phyloP scores from a whole-genome alignment of 2,888 invertebrate genomes.

The Melanophora roralis region DNA sequence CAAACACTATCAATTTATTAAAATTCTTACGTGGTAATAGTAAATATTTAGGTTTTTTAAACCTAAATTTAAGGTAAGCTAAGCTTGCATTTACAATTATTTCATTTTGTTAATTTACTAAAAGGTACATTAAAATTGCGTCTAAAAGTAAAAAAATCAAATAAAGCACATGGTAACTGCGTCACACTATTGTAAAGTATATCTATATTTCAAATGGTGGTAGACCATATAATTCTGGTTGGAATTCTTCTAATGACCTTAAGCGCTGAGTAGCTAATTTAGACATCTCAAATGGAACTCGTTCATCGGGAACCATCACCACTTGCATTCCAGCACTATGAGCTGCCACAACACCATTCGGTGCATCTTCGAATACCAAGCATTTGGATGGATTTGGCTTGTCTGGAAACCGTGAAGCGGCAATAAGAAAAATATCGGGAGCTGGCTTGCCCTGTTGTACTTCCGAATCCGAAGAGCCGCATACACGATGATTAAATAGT shows the following conservation, averaged over 20 bases:
- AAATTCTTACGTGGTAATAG: conserved; percentile 45
- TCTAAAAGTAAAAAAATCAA: neutral
- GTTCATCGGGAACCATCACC: conserved; percentile 87
- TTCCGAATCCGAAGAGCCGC: conserved; percentile 87
- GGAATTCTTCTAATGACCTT: conserved; percentile 85
- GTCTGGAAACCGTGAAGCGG: conserved; percentile 85
- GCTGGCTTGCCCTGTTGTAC: conserved; percentile 92
- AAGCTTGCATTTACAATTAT: conserved; percentile 25
- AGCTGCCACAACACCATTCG: conserved; percentile 90
- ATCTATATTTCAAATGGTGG: conserved; percentile 80
- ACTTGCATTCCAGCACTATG: conserved; percentile 90
- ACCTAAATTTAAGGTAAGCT: conserved; percentile 40
- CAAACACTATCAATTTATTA: conserved; percentile 62
- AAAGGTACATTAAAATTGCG: conserved; percentile 26
- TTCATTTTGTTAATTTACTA: neutral
- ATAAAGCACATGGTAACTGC: conserved; percentile 34
- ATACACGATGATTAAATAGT: conserved; percentile 86
- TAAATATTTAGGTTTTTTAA: conserved; percentile 35
- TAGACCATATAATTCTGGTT: conserved; percentile 91
- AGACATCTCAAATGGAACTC: conserved; percentile 78
- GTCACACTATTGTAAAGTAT: neutral
- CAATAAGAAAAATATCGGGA: conserved; percentile 91
- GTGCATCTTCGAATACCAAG: conserved; percentile 94
- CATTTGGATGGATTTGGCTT: conserved; percentile 81
- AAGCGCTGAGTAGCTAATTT: conserved; percentile 84